These are phyloP conservation scores for Gymnarchus niloticus DNA, from an alignment of 2,113 vertebrate genomes.

Conservation along the genomic window DNA sequence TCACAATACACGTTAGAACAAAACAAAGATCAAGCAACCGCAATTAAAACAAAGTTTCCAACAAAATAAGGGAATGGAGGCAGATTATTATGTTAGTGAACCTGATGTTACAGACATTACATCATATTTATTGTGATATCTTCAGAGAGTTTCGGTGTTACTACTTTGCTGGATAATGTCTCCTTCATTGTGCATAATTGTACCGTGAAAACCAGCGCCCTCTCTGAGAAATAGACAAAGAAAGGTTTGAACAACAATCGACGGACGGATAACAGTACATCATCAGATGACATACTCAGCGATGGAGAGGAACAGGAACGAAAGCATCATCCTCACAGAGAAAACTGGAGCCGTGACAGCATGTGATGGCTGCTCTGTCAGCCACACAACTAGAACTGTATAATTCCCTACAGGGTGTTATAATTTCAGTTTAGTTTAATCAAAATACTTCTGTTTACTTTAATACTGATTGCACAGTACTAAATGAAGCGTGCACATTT, in stretches of 20 bases:
- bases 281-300: not conserved
- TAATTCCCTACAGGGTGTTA: too few species aligned
- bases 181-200: not conserved
- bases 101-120: too few species aligned
- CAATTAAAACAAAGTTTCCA: not conserved
- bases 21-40: not conserved
- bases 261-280: not conserved
- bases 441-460: too few species aligned
- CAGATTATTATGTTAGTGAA: not conserved
- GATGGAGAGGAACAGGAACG: not conserved
- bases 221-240: not conserved
- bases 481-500: too few species aligned
- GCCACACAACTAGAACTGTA: too few species aligned
- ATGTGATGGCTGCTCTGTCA: too few species aligned
- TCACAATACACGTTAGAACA: not conserved
- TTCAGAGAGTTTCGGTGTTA: not conserved
- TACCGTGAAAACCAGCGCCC: not conserved
- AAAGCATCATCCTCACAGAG: too few species aligned
- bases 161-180: not conserved
- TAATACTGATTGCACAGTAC: too few species aligned
- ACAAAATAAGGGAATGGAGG: not conserved
- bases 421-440: too few species aligned
- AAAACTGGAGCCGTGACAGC: too few species aligned
- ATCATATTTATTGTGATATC: not conserved
- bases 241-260: not conserved